Conservation (phyloP, 2,888 invertebrate genomes). For the Athripsodes cinereus region DNA sequence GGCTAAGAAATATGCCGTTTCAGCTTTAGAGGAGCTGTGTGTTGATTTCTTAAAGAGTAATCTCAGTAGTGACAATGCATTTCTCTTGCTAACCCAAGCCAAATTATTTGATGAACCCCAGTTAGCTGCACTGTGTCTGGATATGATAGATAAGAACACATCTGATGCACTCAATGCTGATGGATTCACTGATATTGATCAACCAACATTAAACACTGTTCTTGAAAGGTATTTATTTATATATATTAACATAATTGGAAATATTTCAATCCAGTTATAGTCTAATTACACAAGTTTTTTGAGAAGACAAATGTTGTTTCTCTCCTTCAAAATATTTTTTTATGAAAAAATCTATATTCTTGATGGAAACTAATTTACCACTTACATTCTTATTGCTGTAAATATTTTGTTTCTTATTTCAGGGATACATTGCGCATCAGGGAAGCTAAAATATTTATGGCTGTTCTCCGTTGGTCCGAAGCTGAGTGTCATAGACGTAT, state of each 20-base stretch:
- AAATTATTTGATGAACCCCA: constrained; percentile 78
- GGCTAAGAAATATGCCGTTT: constrained; percentile 82
- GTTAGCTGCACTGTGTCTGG: constrained; percentile 71
- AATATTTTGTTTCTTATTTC: constrained; percentile 28
- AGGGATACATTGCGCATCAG: constrained; percentile 73
- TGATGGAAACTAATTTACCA: too few species aligned
- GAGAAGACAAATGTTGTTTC: too few species aligned
- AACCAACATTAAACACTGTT: constrained; percentile 70
- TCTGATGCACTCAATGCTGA: constrained; percentile 74
- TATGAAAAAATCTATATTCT: too few species aligned
- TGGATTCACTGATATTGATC: constrained; percentile 75
- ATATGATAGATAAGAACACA: constrained; percentile 79
- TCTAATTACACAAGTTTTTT: too few species aligned
- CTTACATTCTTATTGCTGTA: too few species aligned
- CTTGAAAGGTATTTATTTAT: constrained; percentile 58
- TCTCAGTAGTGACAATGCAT: constrained; percentile 77
- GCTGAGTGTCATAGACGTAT: constrained; percentile 66
- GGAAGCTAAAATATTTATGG: constrained; percentile 72
- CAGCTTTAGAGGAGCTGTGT: constrained; percentile 75
- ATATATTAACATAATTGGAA: too few species aligned
- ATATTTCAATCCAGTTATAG: too few species aligned
- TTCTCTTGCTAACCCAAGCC: constrained; percentile 71
- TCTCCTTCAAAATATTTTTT: too few species aligned
- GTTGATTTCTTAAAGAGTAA: constrained; percentile 71
- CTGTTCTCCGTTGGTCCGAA: constrained; percentile 67